Evolutionary conservation across 2,888 invertebrate genomes (phyloP).

Genomic region (Acleris cristana): DNA sequence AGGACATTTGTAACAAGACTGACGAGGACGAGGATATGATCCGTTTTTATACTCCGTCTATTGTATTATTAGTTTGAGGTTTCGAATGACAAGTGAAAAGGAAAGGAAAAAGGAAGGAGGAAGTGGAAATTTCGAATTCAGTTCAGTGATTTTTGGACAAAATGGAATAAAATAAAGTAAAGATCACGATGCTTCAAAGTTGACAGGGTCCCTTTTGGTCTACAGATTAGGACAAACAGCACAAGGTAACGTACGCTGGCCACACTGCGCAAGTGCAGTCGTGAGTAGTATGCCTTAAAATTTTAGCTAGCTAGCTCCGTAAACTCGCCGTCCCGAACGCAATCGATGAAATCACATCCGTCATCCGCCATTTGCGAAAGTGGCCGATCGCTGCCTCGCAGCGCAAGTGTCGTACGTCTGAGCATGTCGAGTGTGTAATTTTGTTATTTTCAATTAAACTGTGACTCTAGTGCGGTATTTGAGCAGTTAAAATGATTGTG

Average conservation of each 20-base stretch:
- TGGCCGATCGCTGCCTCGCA: conserved; percentile 72
- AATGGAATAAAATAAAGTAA: no score
- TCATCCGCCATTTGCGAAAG: conserved; percentile 83
- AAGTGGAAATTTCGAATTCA: no score
- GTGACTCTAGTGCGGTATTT: conserved; percentile 74
- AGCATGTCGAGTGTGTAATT: conserved; percentile 76
- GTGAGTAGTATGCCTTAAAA: conserved; percentile 27
- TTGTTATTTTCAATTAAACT: conserved; percentile 72
- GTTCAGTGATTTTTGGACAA: no score
- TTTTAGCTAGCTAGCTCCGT: conserved; percentile 51
- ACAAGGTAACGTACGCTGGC: conserved; percentile 8
- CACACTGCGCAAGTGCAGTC: background rate
- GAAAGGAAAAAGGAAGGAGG: no score
- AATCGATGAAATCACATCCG: conserved; percentile 83
- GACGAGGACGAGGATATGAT: no score
- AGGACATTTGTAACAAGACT: no score
- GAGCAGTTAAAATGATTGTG: conserved; percentile 81
- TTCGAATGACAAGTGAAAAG: no score
- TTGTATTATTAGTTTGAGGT: no score
- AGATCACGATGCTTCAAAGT: background rate
- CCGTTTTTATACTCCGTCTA: no score
- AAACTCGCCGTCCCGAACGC: conserved; percentile 66
- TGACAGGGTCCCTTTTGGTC: background rate
- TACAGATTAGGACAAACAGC: background rate
- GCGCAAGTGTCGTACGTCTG: conserved; percentile 72